Base-by-base conservation (phyloP, 2,797 vertebrate species). In the Microcaecilia unicolor region DNA sequence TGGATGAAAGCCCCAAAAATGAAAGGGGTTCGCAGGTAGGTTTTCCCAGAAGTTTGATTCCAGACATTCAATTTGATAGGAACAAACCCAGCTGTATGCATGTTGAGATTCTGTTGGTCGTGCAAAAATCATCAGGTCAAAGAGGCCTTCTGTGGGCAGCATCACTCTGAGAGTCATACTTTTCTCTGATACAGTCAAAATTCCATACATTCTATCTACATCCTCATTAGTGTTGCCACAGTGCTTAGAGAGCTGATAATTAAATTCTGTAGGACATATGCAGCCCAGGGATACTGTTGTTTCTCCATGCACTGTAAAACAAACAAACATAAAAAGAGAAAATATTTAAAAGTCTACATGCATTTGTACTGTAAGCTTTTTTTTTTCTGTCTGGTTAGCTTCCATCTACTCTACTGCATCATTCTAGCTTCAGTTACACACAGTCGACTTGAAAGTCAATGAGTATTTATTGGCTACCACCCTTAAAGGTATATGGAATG, bases 111-210 rank as follows among this genome's bases (percentile, higher is more conserved):
- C 22, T 1, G 75, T 62, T 0, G 61, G 63, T 6, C 80, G 64
- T 0, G 85, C 84, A 0, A 89, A 91, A 43, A 90, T 59, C 64
- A 82, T 86, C 18, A 91, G 66, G 6, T 87, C 72, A 0, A 86
- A 90, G 2, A 57, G 48, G 9, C 83, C 84, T 3, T 51, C 17
- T 0, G 59, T 10, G 1, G 83, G 81, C 0, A 84, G 83, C 19
- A 80, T 66, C 8, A 90, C 60, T 42, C 71, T 61, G n/a, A 90
- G 65, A 45, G 61, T 82, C 85, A 83, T 70, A 30, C 51, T 70
- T 3, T 60, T 64, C 21, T 65, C 58, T 1, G 76, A 72, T 36
- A 83, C 58, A 0, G 43, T 80, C 14, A 87, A 58, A 37, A 88
- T 69, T 25, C 84, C 81, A 0, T 63, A 72, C 13, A 61, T 76